phyloP scores from a whole-genome alignment of 2,113 vertebrate genomes.

The Pelusios castaneus region DNA sequence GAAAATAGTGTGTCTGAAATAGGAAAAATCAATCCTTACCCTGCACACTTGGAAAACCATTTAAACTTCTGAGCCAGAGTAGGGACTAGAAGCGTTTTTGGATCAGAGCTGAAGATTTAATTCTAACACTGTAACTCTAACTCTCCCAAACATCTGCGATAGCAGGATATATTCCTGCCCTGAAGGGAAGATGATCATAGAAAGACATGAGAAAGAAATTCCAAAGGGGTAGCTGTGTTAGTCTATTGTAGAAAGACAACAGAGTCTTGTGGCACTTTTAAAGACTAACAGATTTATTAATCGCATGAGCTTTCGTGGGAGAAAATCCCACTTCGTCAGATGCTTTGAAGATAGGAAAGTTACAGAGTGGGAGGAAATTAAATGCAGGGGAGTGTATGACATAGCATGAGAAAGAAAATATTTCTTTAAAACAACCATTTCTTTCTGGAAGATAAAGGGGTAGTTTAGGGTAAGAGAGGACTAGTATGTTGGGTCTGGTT shows the following conservation, averaged over 20 bases:
- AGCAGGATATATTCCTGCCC: slow-evolving; percentile 42
- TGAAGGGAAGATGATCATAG: slow-evolving; percentile 45
- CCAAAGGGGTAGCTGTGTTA: too few species aligned
- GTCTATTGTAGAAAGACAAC: too few species aligned
- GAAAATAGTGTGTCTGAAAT: not conserved
- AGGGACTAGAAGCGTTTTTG: not conserved
- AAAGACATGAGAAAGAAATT: too few species aligned
- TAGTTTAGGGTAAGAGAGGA: slow-evolving; percentile 23
- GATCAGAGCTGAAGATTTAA: not conserved
- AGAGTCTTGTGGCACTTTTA: too few species aligned
- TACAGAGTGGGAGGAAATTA: too few species aligned
- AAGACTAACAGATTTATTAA: too few species aligned
- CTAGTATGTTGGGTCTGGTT: slow-evolving; percentile 37
- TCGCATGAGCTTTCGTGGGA: too few species aligned
- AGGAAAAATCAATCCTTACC: not conserved
- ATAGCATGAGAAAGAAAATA: slow-evolving; percentile 15
- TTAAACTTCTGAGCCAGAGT: slow-evolving; percentile 3
- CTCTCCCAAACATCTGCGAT: slow-evolving; percentile 28
- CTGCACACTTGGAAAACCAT: not conserved
- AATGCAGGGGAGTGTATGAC: too few species aligned
- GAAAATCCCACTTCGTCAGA: too few species aligned
- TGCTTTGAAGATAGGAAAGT: too few species aligned
- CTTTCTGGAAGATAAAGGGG: slow-evolving; percentile 40
- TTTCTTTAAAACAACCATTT: slow-evolving; percentile 32
- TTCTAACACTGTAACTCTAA: not conserved